Evolutionary conservation across 1,140 invertebrate genomes (phyloP), one percentile per base, ranked within the genome.

Genomic region (Ceratina japonica): DNA sequence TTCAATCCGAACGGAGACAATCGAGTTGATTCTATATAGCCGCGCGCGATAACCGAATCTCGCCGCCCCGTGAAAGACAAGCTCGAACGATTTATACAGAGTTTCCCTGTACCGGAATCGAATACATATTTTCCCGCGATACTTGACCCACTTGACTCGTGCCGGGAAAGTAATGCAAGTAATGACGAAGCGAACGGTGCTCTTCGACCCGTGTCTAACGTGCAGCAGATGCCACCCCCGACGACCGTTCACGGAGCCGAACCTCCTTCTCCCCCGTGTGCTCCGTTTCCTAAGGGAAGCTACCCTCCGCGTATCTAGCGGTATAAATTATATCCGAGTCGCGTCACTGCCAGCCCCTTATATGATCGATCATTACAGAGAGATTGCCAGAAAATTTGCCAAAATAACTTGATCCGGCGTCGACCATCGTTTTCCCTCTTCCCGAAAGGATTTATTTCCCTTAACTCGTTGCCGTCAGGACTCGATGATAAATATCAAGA

Each of bases 311-410:
- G 73, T 91, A 90, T 91, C 90, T 91, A 87, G 82, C 88, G 87
- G 91, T 93, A 93, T 93, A 93, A 92, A 92, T 93, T 93, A 92
- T 92, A 91, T 90, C 88, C 86, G 80, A 88, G 85, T 84, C 87
- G 92, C 91, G 92, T 92, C 92, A 92, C 76, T 80, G 81, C 86
- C 92, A 93, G 91, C 87, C 90, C 86, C 87, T 87, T 87, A 87
- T 92, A 91, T 90, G 92, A 93, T 93, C 91, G 91, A 93, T 93
- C 91, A 92, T 92, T 92, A 93, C 89, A 90, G 89, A 90, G 84
- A 72, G 91, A 89, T 89, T 91, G 90, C 88, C 90, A 89, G 90
- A 91, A 91, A 92, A 92, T 91, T 92, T 89, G 88, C 73, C 84
- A 86, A 91, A 91, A 91, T 88, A 68, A 22, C 31, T 52, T 56